Evolutionary conservation across 2,888 invertebrate genomes (phyloP).

Genomic region (Meiosimyza decipiens): DNA sequence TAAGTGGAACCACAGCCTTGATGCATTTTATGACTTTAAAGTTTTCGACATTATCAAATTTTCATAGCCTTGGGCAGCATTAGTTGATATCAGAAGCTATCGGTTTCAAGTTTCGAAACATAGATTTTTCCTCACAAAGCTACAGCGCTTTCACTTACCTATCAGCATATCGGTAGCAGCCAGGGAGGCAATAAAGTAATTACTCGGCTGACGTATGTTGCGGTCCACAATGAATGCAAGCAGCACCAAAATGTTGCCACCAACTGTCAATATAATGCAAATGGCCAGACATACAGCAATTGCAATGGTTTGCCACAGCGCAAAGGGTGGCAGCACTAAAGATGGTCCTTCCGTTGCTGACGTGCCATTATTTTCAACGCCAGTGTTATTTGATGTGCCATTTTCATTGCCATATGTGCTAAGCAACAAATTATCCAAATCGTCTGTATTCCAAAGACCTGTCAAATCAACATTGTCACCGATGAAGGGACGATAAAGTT

Average conservation of each 20-base stretch:
- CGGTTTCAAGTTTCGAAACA: too few relatives aligned
- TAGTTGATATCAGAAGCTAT: too few relatives aligned
- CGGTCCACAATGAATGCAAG: conserved; percentile 95
- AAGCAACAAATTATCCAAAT: conserved; percentile 52
- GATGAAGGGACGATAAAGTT: conserved; percentile 66
- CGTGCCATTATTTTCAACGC: conserved; percentile 47
- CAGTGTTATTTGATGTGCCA: conserved; percentile 56
- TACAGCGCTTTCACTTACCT: conserved; percentile 68
- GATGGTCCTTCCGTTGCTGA: conserved; percentile 58
- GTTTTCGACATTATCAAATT: too few relatives aligned
- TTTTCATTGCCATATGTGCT: conserved; percentile 56
- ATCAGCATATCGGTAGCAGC: conserved; percentile 98
- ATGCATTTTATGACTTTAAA: too few relatives aligned
- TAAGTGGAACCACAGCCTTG: too few relatives aligned
- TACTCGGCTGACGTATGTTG: conserved; percentile 95
- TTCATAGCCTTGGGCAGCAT: too few relatives aligned
- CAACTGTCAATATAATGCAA: conserved; percentile 91
- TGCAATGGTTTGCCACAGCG: conserved; percentile 88
- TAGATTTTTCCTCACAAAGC: too few relatives aligned
- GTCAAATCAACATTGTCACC: conserved; percentile 63
- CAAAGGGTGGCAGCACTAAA: conserved; percentile 84
- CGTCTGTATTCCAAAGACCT: conserved; percentile 60
- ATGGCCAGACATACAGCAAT: conserved; percentile 88
- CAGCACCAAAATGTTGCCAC: conserved; percentile 95
- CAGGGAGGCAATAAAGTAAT: conserved; percentile 98